These are phyloP conservation scores for Lathamus discolor DNA, from an alignment of 2,113 vertebrate species.

Conservation along the genomic window DNA sequence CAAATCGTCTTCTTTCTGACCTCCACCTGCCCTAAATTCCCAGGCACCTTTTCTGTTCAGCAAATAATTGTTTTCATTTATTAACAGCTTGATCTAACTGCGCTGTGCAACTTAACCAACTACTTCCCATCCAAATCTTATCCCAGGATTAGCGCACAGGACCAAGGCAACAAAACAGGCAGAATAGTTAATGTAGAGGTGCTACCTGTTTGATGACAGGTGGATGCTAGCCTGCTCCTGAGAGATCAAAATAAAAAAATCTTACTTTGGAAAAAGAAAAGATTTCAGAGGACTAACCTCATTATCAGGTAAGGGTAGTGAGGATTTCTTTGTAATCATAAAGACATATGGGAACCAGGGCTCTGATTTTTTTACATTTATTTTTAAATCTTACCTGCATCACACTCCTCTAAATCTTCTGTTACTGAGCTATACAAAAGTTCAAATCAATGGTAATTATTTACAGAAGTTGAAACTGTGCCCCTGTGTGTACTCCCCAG, in stretches of 20 bases:
- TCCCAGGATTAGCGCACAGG: neutral
- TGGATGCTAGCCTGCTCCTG: neutral
- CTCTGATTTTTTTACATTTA: neutral
- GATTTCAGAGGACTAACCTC: neutral
- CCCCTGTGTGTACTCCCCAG: neutral
- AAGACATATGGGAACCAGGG: neutral
- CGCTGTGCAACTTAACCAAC: neutral
- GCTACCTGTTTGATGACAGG: neutral
- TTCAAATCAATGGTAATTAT: neutral
- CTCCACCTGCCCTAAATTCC: neutral
- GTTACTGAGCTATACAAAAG: neutral
- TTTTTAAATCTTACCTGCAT: neutral
- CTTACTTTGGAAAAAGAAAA: neutral
- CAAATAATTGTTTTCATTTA: neutral
- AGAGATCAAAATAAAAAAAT: neutral
- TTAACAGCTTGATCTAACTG: neutral
- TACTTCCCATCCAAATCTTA: neutral
- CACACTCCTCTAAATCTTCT: neutral
- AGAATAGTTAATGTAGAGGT: neutral
- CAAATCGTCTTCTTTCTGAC: neutral
- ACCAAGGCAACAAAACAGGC: neutral
- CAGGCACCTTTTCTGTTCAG: neutral
- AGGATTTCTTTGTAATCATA: neutral
- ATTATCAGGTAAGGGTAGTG: neutral
- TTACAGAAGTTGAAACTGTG: neutral